Evolutionary conservation across 92 coral and sea anemone species (phyloP), one percentile per base, ranked within the genome.

Genomic region (Heliopora coerulea): DNA sequence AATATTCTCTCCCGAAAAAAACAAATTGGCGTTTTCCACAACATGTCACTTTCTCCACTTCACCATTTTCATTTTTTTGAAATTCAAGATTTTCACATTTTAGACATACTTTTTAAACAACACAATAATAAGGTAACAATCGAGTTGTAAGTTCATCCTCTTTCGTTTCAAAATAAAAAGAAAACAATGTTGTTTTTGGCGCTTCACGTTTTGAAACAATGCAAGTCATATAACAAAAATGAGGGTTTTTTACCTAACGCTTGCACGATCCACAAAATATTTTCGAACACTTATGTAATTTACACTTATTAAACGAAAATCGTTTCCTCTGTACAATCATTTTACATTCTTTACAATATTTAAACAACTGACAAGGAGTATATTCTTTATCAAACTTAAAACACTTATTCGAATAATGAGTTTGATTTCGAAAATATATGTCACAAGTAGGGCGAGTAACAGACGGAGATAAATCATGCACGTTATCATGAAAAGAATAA

Each of bases 111-210:
- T 30, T 52, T 44, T 72, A 25, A n/a, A 72, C 64, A 30, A 68
- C 39, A 54, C 59, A 68, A 49, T 68, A 68, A 48, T 26, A 68
- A 0, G 75, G 75, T 46, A 49, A 9, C 44, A 72, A 13, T 30
- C n/a, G n/a, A n/a, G 24, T 52, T 19, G 37, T 58, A 17, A 23
- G 29, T 49, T 49, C 78, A 72, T 72, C 27, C n/a, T n/a, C n/a
- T n/a, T n/a, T n/a, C 42, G 78, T 72, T 59, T 72, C 78, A 48
- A 69, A 69, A 56, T 69, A 62, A 48, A 46, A 69, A 56, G 25
- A 69, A 56, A 46, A 69, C 33, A 48, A 69, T n/a, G n/a, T n/a
- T 33, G 7, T 69, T 13, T 54, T 21, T 19, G 3, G 3, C 23
- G n/a, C 1, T 11, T 31, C 8, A 4, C 25, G 14, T 69, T 5